Conservation (phyloP, 2,888 invertebrate genomes). For the Spisula subtruncata region DNA sequence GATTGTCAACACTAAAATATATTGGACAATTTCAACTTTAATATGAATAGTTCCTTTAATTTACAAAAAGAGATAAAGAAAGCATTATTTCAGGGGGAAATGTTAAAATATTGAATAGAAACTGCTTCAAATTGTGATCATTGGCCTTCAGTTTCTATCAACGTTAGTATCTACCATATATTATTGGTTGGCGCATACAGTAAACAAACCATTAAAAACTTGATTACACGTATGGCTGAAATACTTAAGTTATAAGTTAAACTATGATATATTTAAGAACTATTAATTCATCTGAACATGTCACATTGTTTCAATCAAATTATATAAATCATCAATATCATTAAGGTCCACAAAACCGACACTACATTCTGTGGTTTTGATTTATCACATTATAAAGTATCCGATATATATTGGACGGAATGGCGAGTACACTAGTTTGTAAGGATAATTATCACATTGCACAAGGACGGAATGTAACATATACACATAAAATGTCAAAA, state of each 20-base stretch:
- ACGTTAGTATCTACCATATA: too few relatives aligned
- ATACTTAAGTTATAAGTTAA: too few relatives aligned
- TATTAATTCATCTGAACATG: too few relatives aligned
- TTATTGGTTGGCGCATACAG: too few relatives aligned
- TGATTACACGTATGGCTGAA: too few relatives aligned
- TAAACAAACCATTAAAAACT: too few relatives aligned
- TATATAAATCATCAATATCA: not conserved
- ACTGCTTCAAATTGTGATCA: too few relatives aligned
- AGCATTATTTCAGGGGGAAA: not conserved
- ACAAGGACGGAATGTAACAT: not conserved
- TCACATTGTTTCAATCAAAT: not conserved
- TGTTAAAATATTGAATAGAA: too few relatives aligned
- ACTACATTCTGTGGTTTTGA: not conserved
- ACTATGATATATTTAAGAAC: too few relatives aligned
- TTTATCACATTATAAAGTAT: not conserved
- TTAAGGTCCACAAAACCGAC: not conserved
- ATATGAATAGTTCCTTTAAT: not conserved
- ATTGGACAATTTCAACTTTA: not conserved
- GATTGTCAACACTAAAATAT: not conserved
- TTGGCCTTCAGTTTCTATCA: too few relatives aligned
- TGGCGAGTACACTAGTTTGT: not conserved
- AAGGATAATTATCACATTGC: not conserved
- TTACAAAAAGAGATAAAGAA: not conserved
- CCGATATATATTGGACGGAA: not conserved
- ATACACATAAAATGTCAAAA: not conserved